Conservation (phyloP, 2,888 invertebrate species). For the Copidosoma aretas region DNA sequence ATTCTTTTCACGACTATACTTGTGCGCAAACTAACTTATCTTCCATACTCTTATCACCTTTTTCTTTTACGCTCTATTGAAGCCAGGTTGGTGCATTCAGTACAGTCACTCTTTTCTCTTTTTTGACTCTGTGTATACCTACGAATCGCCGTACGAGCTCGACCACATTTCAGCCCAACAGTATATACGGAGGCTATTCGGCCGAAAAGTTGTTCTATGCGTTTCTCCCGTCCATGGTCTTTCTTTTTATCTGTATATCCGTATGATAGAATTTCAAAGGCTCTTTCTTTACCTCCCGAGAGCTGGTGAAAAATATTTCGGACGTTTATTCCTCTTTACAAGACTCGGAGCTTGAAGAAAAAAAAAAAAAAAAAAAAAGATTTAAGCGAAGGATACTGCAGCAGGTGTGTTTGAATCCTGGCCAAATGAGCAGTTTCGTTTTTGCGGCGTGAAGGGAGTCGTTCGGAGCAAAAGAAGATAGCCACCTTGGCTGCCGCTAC, state of each 20-base stretch:
- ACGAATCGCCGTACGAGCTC: neutral
- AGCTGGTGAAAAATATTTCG: neutral
- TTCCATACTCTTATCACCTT: too few species aligned
- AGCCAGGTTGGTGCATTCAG: slow-evolving; percentile 48
- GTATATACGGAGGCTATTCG: slow-evolving; percentile 15
- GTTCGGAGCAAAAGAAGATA: too few species aligned
- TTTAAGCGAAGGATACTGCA: neutral
- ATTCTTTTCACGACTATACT: too few species aligned
- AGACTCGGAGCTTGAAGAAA: neutral
- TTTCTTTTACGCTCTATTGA: slow-evolving; percentile 47
- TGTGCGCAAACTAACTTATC: too few species aligned
- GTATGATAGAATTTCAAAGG: neutral
- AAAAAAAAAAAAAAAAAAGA: too few species aligned
- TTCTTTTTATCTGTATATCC: neutral
- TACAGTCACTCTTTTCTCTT: slow-evolving; percentile 43
- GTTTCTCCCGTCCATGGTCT: neutral
- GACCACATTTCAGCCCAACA: slow-evolving; percentile 44
- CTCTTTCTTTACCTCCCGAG: neutral
- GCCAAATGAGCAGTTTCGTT: neutral
- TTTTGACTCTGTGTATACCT: neutral
- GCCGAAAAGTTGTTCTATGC: slow-evolving; percentile 39
- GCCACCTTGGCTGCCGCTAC: too few species aligned
- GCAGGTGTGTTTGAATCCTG: neutral
- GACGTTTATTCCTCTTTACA: neutral
- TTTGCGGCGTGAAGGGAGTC: too few species aligned